Evolutionary conservation across 2,113 vertebrate species (phyloP), one percentile per base, ranked within the genome.

Genomic region (Typhlomys cinereus): DNA sequence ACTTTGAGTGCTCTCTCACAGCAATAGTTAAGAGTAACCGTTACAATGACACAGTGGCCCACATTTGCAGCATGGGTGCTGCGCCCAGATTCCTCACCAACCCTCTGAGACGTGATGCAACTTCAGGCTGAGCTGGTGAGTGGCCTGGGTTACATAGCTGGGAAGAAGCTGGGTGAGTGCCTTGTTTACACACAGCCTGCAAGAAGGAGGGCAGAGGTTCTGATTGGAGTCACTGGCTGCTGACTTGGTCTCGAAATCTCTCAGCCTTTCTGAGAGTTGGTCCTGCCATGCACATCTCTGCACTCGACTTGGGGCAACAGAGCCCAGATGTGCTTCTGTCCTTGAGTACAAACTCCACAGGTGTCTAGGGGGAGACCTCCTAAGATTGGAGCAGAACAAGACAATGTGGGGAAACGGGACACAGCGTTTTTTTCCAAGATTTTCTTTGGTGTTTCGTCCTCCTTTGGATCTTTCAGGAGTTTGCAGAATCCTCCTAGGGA

Each of bases 201-300:
- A 25, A 50, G 23, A 1, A 15, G 50, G 48, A 3, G 25, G 64
- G n/a, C 13, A 2, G 74, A 27, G 46, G 14, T 39, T n/a, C 29
- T 0, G 0, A 17, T 25, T 39, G 1, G 13, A 15, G 61, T 17
- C 21, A 25, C 23, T 1, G 21, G 21, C 71, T 20, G 41, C 61
- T 54, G 57, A 61, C 41, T 4, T 80, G 29, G 29, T n/a, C n/a
- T n/a, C n/a, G n/a, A n/a, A n/a, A n/a, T n/a, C 52, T 54, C 54
- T 74, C n/a, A 23, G 29, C 17, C 57, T n/a, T n/a, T 52, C 25
- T 2, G 13, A 36, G 46, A 31, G 2, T n/a, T n/a, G n/a, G n/a
- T 11, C 7, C 57, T 52, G 41, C 70, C 41, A 66, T 12, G 0
- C 2, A 25, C 69, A 6, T 1, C 59, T 73, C 36, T 31, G 6